Base-by-base conservation (phyloP, 2,797 vertebrate species). In the Apogon hyalosoma region DNA sequence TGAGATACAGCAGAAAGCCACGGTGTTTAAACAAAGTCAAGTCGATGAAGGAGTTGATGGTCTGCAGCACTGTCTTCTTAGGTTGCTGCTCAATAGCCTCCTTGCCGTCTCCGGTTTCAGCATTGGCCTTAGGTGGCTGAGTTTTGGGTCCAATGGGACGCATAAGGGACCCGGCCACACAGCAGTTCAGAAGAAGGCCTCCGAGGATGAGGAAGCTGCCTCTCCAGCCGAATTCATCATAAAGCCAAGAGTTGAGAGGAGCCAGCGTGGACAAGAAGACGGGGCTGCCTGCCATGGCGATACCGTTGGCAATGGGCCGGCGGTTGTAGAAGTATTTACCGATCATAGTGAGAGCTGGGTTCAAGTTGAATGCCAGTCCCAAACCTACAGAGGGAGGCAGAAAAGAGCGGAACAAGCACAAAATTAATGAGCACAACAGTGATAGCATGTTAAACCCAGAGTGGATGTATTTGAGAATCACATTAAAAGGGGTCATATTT, bases 311-410 rank as follows among this genome's bases (percentile, higher is more conserved):
- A 69, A 99, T 89, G 0, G 98, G 97, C 5, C 97, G 94, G 0
- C 75, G 95, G 69, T 96, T 95, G 88, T 91, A 99, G 91, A 99
- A 99, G 81, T 99, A 99, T 80, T 97, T 99, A 33, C 97, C 97
- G 0, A 99, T 99, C 97, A 99, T 99, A 0, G 98, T 99, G 79
- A 99, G 92, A 15, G 98, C 96, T 0, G 98, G 98, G 69, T 99
- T 98, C 85, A 99, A 88, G 88, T 99, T 99, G 86, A 99, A 98
- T 0, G 98, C 95, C 31, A 99, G 92, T 3, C 98, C 98, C 71
- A 99, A 88, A 64, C 98, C 98, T 99, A 53, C 11, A 71, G 31
- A 39, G 6, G 42, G 28, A 21, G 7, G 14, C 13, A 14, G 41
- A n/a, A 9, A 33, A 19, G 5, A 7, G 4, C 10, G 36, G 12